Percentiles rank a stretch among this genome's conserved stretches.
These are phyloP conservation scores for Gila orcuttii DNA, from an alignment of 2,113 vertebrate genomes.

Conservation along the genomic window DNA sequence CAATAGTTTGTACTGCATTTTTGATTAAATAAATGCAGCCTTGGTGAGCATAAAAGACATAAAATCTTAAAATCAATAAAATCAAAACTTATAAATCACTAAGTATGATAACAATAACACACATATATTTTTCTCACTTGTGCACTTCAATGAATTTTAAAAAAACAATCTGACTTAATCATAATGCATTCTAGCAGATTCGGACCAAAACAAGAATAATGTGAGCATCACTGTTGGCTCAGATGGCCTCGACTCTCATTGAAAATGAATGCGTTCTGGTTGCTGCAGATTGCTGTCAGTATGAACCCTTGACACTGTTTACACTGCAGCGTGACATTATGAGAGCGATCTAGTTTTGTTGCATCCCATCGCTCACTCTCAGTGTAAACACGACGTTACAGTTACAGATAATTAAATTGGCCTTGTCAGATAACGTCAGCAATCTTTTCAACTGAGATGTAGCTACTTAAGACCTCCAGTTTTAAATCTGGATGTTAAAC, in stretches of 20 bases:
- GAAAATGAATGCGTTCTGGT: background rate
- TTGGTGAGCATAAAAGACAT: background rate
- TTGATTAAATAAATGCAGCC: background rate
- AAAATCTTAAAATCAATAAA: background rate
- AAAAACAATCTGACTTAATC: too few relatives aligned
- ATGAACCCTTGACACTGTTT: background rate
- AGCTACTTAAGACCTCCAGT: constrained; percentile 22
- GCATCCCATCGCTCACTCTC: constrained; percentile 24
- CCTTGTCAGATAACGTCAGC: background rate
- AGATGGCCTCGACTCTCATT: background rate
- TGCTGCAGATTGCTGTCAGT: background rate
- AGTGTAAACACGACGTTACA: constrained; percentile 26
- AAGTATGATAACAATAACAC: too few relatives aligned
- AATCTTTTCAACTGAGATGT: constrained; percentile 17
- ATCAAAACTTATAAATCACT: too few relatives aligned
- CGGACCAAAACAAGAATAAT: background rate
- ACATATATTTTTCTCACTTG: too few relatives aligned
- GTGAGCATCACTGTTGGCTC: background rate
- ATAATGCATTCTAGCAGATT: too few relatives aligned
- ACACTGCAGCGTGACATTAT: background rate
- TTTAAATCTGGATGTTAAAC: constrained; percentile 46
- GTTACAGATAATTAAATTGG: constrained; percentile 29
- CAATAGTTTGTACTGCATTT: background rate
- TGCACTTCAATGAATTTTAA: too few relatives aligned
- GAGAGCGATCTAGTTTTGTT: constrained; percentile 5